Evolutionary conservation across 2,797 vertebrate species (phyloP).

Genomic region (Chelonia mydas): DNA sequence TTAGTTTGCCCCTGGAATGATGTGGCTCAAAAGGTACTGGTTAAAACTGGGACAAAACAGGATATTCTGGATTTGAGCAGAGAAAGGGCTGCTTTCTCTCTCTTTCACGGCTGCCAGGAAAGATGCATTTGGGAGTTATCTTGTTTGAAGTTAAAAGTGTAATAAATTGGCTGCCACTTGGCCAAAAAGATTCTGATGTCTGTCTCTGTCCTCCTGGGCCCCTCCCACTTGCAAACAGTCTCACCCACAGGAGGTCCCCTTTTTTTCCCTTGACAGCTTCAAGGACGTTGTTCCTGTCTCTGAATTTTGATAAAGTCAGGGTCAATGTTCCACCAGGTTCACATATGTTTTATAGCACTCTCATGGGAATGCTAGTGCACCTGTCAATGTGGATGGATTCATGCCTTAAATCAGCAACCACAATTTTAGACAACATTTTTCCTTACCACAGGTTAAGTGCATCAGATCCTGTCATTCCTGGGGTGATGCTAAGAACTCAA

Average conservation of each 20-base stretch:
- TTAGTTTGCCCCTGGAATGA: background rate
- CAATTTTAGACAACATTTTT: background rate
- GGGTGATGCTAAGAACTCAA: background rate
- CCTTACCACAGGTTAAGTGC: background rate
- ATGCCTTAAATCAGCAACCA: background rate
- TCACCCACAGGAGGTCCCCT: background rate
- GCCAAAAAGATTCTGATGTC: background rate
- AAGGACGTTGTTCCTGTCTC: conserved; percentile 19
- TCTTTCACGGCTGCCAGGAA: conserved; percentile 4
- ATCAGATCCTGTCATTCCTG: background rate
- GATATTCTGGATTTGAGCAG: accelerated
- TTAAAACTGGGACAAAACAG: accelerated
- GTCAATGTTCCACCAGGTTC: conserved; percentile 5
- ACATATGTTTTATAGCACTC: background rate
- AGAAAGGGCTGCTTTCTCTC: background rate
- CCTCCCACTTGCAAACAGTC: background rate
- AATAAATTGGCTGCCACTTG: background rate
- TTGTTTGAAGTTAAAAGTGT: background rate
- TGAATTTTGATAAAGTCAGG: conserved; percentile 41
- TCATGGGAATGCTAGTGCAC: background rate
- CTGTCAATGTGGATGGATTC: background rate
- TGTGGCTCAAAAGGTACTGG: background rate
- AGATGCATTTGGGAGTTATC: background rate
- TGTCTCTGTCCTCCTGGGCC: background rate
- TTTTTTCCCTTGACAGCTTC: background rate